Base-by-base conservation (phyloP, 2,888 invertebrate genomes). In the Ditula angustiorana region DNA sequence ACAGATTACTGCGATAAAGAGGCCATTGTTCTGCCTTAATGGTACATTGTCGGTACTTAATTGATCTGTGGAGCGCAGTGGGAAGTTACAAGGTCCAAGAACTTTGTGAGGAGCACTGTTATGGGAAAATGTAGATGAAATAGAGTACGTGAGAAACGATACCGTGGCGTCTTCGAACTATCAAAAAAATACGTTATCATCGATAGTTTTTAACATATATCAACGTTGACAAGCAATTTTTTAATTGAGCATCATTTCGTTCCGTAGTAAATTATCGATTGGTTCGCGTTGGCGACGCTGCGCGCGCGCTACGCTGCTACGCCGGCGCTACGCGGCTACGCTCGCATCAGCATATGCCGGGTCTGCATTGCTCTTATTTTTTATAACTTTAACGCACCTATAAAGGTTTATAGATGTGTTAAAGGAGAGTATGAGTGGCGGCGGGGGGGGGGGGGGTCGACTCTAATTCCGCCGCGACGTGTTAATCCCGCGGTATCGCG, bases 401-500 rank as follows among this genome's bases (percentile, higher is more conserved):
- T 8, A 16, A 16, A 37, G 35, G 7, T 37, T 13, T 3, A 13
- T 16, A 8, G 2, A 37, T n/a, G n/a, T n/a, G n/a, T n/a, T n/a
- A n/a, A n/a, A n/a, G n/a, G n/a, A n/a, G n/a, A n/a, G n/a, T n/a
- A n/a, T n/a, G n/a, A n/a, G n/a, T n/a, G 37, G 10, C 19, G 41
- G 46, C n/a, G n/a, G 7, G 30, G 21, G 19, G 8, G 19, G 10
- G 2, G 50, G 24, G 56, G n/a, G 35, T 47, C n/a, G n/a, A n/a
- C n/a, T n/a, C n/a, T n/a, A n/a, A n/a, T n/a, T n/a, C n/a, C n/a
- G 49, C 13, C 60, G 30, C 56, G 58, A 67, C 62, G 67, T 67
- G 67, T 67, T 65, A 61, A 67, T 65, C 63, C n/a, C 67, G 56
- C 53, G 61, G 23, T 49, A 49, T 67, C 59, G 63, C 44, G 64